Evolutionary conservation across 2,113 vertebrate species (phyloP).

Genomic region (Chaetodon trifascialis): DNA sequence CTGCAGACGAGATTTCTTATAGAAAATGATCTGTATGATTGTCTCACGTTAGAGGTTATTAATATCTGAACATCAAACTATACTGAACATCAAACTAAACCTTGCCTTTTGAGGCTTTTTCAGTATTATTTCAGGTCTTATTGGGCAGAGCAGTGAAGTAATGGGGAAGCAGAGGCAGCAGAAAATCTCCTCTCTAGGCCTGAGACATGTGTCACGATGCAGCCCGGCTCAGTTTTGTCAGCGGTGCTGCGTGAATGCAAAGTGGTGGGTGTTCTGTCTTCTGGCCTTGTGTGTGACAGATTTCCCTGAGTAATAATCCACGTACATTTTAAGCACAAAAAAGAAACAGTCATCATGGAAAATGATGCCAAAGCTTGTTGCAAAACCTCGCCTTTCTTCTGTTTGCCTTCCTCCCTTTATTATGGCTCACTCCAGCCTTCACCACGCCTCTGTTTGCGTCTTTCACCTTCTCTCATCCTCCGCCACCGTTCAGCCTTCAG

Average conservation of each 20-base stretch:
- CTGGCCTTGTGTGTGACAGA: neutral
- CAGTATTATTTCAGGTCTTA: neutral
- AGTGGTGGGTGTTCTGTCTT: conserved; percentile 3
- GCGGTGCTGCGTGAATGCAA: neutral
- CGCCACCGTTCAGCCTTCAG: neutral
- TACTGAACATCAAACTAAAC: neutral
- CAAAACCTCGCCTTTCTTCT: neutral
- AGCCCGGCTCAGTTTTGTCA: conserved; percentile 13
- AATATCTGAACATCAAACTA: neutral
- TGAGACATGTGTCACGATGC: conserved; percentile 4
- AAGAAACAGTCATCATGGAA: neutral
- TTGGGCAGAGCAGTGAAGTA: neutral
- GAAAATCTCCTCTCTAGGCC: neutral
- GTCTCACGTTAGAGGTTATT: neutral
- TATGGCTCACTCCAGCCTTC: too few species aligned
- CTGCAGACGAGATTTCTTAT: neutral
- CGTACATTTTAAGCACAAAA: neutral
- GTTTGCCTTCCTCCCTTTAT: neutral
- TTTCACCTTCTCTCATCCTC: neutral
- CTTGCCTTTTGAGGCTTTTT: neutral
- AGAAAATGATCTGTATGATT: neutral
- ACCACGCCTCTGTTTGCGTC: neutral
- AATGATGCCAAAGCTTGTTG: neutral
- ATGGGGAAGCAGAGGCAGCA: neutral
- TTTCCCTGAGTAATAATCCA: neutral